Evolutionary conservation across 2,113 vertebrate genomes (phyloP), one percentile per base, ranked within the genome.

Genomic region (Climacteris rufus): DNA sequence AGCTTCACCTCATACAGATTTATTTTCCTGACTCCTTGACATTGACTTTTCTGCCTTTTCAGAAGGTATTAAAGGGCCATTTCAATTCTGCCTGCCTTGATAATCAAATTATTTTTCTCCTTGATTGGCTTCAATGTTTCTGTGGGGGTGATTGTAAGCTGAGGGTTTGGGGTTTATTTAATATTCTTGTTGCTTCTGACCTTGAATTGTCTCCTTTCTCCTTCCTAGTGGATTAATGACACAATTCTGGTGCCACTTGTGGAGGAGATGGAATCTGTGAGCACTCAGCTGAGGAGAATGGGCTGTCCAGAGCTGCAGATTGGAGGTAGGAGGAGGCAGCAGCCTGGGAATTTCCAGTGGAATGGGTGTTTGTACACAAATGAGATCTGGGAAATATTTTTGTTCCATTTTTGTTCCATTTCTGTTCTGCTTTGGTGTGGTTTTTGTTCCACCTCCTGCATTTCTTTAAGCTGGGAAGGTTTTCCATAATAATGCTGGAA

Each of bases 221-320:
- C 37, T 60, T 71, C 30, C 13, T 76, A 99, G 99, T 99, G 99
- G 99, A 99, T 99, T 83, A 99, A 98, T 78, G 99, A 99, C 96
- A 99, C 99, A 8, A 99, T 99, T 87, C 97, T 99, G 89, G 99
- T 99, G 88, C 98, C 98, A 0, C 97, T 99, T 71, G 99, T 99
- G 33, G 98, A 98, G 39, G 99, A 99, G 97, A 98, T 98, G 0
- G 99, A 99, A 25, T 98, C 98, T 7, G 98, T 99, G 90, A 99
- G 99, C 98, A 98, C 98, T 11, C 98, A 99, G 91, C 98, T 99
- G 92, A 98, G 99, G 74, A 98, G 99, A 80, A 99, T 99, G 98
- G 99, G 99, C 13, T 99, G 99, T 69, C 99, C 99, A 1, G 99
- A 99, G 23, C 90, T 99, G 59, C 99, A 99, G 77, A 99, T 99